A percentile compares a stretch with the other conserved stretches of the same genome.
These are phyloP conservation scores for Semaprochilodus insignis DNA, from an alignment of 2,797 vertebrate species.

Conservation along the genomic window DNA sequence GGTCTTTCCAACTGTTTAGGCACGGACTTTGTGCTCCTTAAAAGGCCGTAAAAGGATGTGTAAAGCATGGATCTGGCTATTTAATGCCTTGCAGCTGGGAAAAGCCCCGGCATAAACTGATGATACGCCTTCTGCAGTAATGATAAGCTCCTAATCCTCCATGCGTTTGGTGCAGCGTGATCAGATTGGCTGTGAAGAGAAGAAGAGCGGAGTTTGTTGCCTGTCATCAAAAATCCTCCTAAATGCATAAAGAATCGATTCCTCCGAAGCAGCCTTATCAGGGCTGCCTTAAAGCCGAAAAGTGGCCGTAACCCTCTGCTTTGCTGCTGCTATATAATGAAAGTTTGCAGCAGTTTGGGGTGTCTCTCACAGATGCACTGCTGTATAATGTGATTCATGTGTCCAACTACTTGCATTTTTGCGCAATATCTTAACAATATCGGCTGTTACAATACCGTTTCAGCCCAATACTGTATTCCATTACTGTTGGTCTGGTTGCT, in stretches of 20 bases:
- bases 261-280: conserved; percentile 2
- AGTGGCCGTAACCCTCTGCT: background rate
- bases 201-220: conserved; percentile 32
- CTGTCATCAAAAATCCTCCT: conserved; percentile 57
- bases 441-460: too few species aligned
- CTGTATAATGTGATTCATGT: background rate
- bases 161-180: conserved; percentile 36
- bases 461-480: too few species aligned
- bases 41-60: conserved; percentile 29
- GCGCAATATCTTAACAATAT: too few species aligned
- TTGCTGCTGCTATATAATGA: background rate
- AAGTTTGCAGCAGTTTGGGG: background rate
- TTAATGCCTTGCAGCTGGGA: conserved; percentile 43
- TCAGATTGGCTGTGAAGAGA: conserved; percentile 26
- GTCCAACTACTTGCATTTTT: too few species aligned
- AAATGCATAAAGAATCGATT: conserved; percentile 54
- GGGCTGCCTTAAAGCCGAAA: conserved; percentile 17
- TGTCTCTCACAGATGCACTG: background rate
- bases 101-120: conserved; percentile 46
- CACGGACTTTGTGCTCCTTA: conserved; percentile 8
- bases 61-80: conserved; percentile 27
- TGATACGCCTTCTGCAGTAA: conserved; percentile 37
- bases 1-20: background rate
- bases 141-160: conserved; percentile 38
- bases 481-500: too few species aligned